Percentiles rank a stretch among this genome's conserved stretches.
Evolutionary conservation across 2,113 vertebrate genomes (phyloP).

Genomic region (Cyphomyrus discorhynchus): DNA sequence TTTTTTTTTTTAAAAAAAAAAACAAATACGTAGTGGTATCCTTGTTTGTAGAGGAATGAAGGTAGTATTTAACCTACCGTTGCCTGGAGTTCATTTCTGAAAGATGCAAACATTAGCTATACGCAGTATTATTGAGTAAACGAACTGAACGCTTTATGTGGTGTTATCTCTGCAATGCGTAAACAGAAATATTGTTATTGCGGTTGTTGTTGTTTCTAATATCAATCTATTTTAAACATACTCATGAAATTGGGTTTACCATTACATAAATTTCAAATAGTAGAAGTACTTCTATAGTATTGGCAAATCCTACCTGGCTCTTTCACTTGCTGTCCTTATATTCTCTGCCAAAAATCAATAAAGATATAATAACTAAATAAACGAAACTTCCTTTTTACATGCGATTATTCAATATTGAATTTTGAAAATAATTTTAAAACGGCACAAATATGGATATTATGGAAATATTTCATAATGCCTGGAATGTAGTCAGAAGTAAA

Average conservation of each 20-base stretch:
- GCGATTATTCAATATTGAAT: not conserved
- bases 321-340: not conserved
- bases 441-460: not conserved
- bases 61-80: not conserved
- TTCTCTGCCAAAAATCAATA: not conserved
- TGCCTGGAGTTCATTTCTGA: not conserved
- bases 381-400: not conserved
- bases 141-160: not conserved
- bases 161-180: not conserved
- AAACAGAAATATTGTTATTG: not conserved
- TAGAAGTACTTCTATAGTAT: not conserved
- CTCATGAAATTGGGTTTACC: not conserved
- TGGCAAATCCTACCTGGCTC: not conserved
- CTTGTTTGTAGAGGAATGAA: not conserved
- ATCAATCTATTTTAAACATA: not conserved
- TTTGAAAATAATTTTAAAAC: not conserved
- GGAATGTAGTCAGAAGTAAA: not conserved
- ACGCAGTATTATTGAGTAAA: not conserved
- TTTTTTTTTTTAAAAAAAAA: not conserved
- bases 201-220: not conserved
- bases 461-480: not conserved
- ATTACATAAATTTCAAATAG: not conserved
- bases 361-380: not conserved
- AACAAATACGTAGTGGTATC: not conserved
- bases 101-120: not conserved